Evolutionary conservation across 1,140 invertebrate species (phyloP).

Genomic region (Euborellia annulipes): DNA sequence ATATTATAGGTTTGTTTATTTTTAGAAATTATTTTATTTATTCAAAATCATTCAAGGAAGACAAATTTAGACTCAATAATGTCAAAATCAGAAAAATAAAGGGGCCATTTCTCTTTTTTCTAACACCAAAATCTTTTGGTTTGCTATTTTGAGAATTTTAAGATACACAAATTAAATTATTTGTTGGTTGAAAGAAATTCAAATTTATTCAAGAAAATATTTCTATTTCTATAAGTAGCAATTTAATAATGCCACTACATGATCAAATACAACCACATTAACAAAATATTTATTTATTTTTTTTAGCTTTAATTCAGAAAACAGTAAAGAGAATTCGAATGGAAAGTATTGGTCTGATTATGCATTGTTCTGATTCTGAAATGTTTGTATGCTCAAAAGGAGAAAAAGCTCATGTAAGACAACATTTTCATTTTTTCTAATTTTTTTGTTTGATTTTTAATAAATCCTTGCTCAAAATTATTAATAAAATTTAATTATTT

Average conservation of each 20-base stretch:
- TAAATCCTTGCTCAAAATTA: no score
- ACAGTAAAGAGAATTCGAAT: constrained; percentile 22
- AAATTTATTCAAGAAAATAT: not conserved
- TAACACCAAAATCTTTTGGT: not conserved
- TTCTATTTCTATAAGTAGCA: not conserved
- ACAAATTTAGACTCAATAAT: not conserved
- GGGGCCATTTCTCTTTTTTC: not conserved
- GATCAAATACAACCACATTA: no score
- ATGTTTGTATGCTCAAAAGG: constrained; percentile 28
- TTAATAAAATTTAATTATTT: no score
- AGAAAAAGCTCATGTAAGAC: constrained; percentile 15
- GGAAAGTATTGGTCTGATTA: constrained; percentile 27
- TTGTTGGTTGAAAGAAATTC: not conserved
- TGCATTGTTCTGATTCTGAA: constrained; percentile 26
- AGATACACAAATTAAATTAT: not conserved
- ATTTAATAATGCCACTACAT: not conserved
- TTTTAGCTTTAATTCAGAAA: constrained; percentile 18
- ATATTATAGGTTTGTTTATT: constrained; percentile 17
- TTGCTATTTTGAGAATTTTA: not conserved
- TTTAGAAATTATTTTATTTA: not conserved
- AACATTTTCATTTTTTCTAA: no score
- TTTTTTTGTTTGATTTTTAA: no score
- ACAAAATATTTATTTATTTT: not conserved
- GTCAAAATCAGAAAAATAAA: not conserved
- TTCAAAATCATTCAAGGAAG: rapidly evolving